Percentiles rank a stretch among this genome's conserved stretches.
phyloP scores from a whole-genome alignment of 2,113 vertebrate species.

The Platysteira castanea region DNA sequence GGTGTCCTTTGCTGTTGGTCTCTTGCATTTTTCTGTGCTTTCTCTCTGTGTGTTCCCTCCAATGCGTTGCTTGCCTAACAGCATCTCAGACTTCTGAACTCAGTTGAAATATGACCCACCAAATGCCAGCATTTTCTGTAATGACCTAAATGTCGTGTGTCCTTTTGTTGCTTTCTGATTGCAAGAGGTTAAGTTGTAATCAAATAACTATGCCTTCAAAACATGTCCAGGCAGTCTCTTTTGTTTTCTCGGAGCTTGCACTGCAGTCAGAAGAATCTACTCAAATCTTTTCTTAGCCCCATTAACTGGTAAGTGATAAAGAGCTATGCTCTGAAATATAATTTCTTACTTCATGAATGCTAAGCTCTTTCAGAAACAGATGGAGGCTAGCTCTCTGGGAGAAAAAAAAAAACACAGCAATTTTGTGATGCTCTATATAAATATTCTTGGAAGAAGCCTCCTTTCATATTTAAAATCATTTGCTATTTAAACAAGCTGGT shows the following conservation, averaged over 20 bases:
- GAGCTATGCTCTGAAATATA: conserved; percentile 15
- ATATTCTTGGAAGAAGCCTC: conserved; percentile 29
- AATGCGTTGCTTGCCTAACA: not conserved
- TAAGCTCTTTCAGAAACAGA: conserved; percentile 65
- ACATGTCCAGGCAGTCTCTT: not conserved
- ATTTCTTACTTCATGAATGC: conserved; percentile 60
- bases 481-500: conserved; percentile 57
- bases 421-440: conserved; percentile 52
- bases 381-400: conserved; percentile 26
- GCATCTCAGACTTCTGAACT: not conserved
- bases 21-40: not conserved
- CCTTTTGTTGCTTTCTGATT: conserved; percentile 1
- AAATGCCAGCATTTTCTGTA: not conserved
- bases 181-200: conserved; percentile 26
- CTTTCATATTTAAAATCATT: conserved; percentile 57
- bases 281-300: conserved; percentile 58
- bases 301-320: conserved; percentile 47
- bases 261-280: conserved; percentile 23
- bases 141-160: not conserved
- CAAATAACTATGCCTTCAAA: not conserved
- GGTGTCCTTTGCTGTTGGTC: not conserved
- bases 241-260: not conserved
- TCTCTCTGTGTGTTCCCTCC: not conserved
- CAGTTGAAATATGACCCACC: not conserved
- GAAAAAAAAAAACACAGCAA: not conserved